Conservation (phyloP, 2,113 vertebrate species). For the Chauna torquata region DNA sequence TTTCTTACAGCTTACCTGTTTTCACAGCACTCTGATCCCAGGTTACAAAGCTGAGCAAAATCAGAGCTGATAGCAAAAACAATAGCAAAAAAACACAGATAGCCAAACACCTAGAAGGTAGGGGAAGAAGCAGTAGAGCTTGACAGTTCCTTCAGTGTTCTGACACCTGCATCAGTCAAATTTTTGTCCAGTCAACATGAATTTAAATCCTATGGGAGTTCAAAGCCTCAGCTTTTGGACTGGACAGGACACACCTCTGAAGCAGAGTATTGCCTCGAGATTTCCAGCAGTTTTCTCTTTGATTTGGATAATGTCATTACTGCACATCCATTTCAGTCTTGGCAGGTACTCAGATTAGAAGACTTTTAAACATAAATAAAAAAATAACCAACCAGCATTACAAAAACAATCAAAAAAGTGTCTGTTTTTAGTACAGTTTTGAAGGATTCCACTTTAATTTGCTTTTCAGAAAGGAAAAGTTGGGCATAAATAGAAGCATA, state of each 20-base stretch:
- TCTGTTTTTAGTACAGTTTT: not conserved
- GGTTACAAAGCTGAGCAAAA: not conserved
- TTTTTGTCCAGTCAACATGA: not conserved
- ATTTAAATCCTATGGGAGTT: not conserved
- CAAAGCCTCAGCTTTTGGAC: not conserved
- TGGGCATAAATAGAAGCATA: not conserved
- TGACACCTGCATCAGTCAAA: not conserved
- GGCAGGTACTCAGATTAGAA: not conserved
- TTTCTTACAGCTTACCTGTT: not conserved
- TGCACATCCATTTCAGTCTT: not conserved
- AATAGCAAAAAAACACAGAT: too few species aligned
- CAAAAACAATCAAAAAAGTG: fast-evolving
- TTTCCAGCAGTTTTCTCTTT: not conserved
- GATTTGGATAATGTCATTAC: not conserved
- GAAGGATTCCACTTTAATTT: not conserved
- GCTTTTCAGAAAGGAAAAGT: not conserved
- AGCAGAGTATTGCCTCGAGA: not conserved
- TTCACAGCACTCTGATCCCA: not conserved
- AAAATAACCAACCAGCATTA: not conserved
- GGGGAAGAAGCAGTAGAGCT: not conserved
- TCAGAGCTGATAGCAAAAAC: not conserved
- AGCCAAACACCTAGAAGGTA: fast-evolving
- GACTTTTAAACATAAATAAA: not conserved
- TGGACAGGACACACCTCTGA: not conserved
- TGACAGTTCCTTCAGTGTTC: not conserved